Evolutionary conservation across 2,113 vertebrate species (phyloP), one percentile per base, ranked within the genome.

Genomic region (Athene cunicularia): DNA sequence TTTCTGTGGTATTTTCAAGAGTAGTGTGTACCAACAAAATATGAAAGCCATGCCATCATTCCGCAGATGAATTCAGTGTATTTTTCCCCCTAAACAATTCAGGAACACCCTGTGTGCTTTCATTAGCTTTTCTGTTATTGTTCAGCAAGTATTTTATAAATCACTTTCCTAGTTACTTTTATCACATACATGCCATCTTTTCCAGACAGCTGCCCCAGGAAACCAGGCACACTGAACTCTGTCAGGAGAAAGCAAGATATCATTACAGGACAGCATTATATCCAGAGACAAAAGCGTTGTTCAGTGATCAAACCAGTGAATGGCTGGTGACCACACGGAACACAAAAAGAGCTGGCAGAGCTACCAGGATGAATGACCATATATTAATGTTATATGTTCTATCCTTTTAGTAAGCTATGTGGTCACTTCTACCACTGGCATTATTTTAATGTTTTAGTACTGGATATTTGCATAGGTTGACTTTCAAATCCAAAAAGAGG

Each of bases 171-270:
- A 68, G 43, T 60, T 73, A 53, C 26, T 88, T 89, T 52, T 79
- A 86, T 90, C 58, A 67, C 55, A 55, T 39, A 70, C 12, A 32
- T 41, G 50, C 49, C 37, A 63, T 62, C 74, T 97, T 83, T 85
- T 83, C 39, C 89, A 91, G 62, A 52, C 63, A 89, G 77, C 62
- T 87, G 66, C 9, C 71, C 49, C 62, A 87, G 74, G 50, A 93
- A 95, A 72, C 20, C 59, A 91, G n/a, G 59, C 66, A 77, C 1
- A 2, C 0, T 90, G 63, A 95, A 86, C 85, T 70, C 37, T 90
- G 92, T 90, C 93, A 93, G 81, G 33, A 80, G 60, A 96, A 90
- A 77, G 70, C 94, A 85, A 88, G 93, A 49, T 22, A 83, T 63
- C 81, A 55, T 52, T 86, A 90, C 32, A 90, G 87, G 66, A 86